Conservation (phyloP, 2,797 vertebrate species). For the Glyptemys insculpta region DNA sequence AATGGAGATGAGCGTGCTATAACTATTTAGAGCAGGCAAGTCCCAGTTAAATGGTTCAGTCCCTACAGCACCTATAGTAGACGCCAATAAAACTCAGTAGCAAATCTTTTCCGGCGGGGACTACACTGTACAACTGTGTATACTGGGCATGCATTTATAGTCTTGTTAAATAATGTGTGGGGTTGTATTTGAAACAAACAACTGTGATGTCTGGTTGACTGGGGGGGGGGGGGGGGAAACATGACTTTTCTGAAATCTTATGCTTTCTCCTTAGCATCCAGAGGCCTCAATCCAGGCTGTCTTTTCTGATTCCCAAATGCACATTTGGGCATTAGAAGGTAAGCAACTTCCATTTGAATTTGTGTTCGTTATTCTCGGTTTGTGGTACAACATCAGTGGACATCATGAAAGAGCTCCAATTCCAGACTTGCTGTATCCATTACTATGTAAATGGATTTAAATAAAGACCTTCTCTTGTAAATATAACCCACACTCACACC, state of each 20-base stretch:
- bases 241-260: not conserved
- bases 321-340: constrained; percentile 99
- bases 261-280: constrained; percentile 88
- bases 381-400: not conserved
- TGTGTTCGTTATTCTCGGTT: not conserved
- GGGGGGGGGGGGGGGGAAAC: too few relatives aligned
- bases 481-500: not conserved
- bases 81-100: not conserved
- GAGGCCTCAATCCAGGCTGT: constrained; percentile 96
- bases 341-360: constrained; percentile 30
- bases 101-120: not conserved
- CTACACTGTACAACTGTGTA: not conserved
- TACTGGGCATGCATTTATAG: not conserved
- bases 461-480: not conserved
- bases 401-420: not conserved
- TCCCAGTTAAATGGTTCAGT: not conserved
- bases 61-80: not conserved
- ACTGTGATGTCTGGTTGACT: not conserved
- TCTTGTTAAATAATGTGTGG: not conserved
- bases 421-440: not conserved
- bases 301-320: constrained; percentile 95
- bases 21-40: not conserved
- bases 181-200: not conserved
- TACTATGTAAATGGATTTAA: not conserved
- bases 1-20: not conserved